These are phyloP conservation scores for Dipodomys stephensi DNA, from an alignment of 2,113 vertebrate genomes.

Conservation along the genomic window DNA sequence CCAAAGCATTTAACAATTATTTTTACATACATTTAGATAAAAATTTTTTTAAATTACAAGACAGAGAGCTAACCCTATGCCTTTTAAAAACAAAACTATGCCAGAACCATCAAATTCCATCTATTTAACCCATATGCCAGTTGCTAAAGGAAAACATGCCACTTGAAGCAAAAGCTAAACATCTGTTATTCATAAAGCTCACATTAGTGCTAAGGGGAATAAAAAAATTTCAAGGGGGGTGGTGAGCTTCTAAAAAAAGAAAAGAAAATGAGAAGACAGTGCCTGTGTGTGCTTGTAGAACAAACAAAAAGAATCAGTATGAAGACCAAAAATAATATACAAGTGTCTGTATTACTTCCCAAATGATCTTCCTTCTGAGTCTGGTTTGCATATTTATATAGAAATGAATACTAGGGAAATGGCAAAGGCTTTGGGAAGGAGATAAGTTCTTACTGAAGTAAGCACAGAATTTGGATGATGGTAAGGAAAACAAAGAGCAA, in stretches of 20 bases:
- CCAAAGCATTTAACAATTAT: neutral
- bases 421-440: neutral
- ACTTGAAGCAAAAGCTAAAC: slow-evolving; percentile 34
- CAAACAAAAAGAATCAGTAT: neutral
- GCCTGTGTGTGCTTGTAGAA: neutral
- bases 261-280: neutral
- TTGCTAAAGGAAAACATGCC: neutral
- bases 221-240: neutral
- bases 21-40: neutral
- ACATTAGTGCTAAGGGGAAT: neutral
- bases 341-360: too few species aligned
- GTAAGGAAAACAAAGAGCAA: slow-evolving; percentile 7
- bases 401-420: neutral
- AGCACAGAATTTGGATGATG: neutral
- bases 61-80: neutral
- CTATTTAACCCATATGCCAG: slow-evolving; percentile 22
- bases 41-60: neutral
- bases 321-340: neutral
- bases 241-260: neutral
- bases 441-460: neutral
- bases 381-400: neutral
- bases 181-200: slow-evolving; percentile 49
- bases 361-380: too few species aligned
- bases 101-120: neutral
- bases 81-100: slow-evolving; percentile 21